Conservation (phyloP, 2,888 invertebrate species). For the Junonia oenone region DNA sequence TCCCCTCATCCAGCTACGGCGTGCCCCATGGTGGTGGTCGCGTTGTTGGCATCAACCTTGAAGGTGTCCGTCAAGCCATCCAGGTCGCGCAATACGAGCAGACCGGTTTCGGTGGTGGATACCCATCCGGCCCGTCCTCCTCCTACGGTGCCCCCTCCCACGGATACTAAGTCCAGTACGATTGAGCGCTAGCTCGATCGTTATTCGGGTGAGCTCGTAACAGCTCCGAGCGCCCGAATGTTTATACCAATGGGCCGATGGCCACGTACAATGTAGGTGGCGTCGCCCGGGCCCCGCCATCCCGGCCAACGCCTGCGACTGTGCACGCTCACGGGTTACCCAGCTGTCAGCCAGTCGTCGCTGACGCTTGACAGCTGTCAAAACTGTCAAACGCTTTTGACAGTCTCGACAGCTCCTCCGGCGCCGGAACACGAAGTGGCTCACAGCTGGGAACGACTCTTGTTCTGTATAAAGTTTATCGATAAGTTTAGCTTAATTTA, state of each 20-base stretch:
- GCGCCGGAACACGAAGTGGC: conserved; percentile 57
- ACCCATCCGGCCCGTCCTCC: conserved; percentile 77
- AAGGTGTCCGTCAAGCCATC: conserved; percentile 91
- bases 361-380: conserved; percentile 29
- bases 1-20: conserved; percentile 80
- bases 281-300: conserved; percentile 49
- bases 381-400: conserved; percentile 30
- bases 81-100: conserved; percentile 92
- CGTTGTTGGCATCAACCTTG: conserved; percentile 91
- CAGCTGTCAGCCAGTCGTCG: conserved; percentile 64
- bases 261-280: conserved; percentile 77
- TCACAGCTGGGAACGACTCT: conserved; percentile 62
- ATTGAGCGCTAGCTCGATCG: conserved; percentile 40
- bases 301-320: conserved; percentile 72
- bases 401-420: conserved; percentile 30
- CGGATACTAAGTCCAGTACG: conserved; percentile 60
- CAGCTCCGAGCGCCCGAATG: conserved; percentile 57
- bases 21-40: conserved; percentile 79
- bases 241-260: conserved; percentile 52
- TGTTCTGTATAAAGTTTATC: conserved; percentile 74
- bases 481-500: conserved; percentile 68
- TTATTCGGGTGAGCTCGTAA: conserved; percentile 55
- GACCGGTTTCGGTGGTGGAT: conserved; percentile 61
- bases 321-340: conserved; percentile 71
- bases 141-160: conserved; percentile 81